Percentiles rank a stretch among this genome's conserved stretches.
These are phyloP conservation scores for Drosophila acutilabella DNA, from an alignment of 2,888 invertebrate species.

Conservation along the genomic window DNA sequence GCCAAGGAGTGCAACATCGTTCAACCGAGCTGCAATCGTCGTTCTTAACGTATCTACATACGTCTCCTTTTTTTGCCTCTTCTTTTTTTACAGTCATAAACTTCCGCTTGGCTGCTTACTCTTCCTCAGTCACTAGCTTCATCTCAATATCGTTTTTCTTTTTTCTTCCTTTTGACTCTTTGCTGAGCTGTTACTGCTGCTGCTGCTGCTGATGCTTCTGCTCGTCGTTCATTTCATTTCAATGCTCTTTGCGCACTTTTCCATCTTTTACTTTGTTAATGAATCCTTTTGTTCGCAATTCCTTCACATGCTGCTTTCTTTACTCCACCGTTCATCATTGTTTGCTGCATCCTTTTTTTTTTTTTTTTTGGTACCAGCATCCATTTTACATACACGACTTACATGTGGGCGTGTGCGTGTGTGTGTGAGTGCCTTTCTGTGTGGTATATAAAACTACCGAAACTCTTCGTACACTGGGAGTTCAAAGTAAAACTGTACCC, in stretches of 20 bases:
- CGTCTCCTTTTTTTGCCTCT: conserved; percentile 21
- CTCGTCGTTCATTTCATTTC: conserved; percentile 51
- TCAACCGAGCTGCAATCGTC: conserved; percentile 31
- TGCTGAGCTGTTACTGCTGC: conserved; percentile 7
- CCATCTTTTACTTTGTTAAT: conserved; percentile 78
- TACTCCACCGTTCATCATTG: conserved; percentile 5
- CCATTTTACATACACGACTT: conserved; percentile 1
- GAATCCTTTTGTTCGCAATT: conserved; percentile 74
- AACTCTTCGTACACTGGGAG: too few relatives aligned
- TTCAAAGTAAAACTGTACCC: too few relatives aligned
- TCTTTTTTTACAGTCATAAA: conserved; percentile 56
- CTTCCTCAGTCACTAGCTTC: conserved; percentile 1
- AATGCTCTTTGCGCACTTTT: conserved; percentile 63
- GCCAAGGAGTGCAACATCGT: conserved; percentile 37
- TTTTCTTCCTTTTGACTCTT: conserved; percentile 28
- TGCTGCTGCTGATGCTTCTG: conserved; percentile 3
- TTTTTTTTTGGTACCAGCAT: conserved; percentile 8
- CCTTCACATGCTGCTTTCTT: conserved; percentile 42
- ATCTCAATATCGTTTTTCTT: conserved; percentile 29
- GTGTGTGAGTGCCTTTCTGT: not conserved
- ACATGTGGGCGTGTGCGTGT: not conserved
- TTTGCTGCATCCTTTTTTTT: conserved; percentile 15
- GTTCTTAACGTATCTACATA: conserved; percentile 57
- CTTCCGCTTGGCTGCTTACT: conserved; percentile 69
- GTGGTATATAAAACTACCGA: conserved; percentile 11